phyloP scores from a whole-genome alignment of 1,140 invertebrate genomes.

The Heliconius hermathena region DNA sequence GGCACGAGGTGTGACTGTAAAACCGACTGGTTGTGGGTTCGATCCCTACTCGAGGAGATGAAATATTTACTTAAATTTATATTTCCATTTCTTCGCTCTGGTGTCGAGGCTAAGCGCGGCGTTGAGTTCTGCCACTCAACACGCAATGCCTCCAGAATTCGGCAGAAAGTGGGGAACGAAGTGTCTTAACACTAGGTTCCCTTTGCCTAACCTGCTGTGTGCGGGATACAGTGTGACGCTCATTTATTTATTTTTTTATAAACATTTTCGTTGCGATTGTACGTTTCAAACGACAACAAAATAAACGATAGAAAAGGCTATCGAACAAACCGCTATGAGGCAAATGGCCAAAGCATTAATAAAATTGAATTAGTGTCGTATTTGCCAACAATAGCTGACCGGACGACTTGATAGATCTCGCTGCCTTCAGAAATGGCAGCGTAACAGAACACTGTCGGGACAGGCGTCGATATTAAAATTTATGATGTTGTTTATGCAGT shows the following conservation, averaged over 20 bases:
- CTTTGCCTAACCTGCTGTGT: too few species aligned
- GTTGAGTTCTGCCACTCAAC: too few species aligned
- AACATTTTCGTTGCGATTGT: neutral
- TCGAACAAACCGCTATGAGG: slow-evolving; percentile 39
- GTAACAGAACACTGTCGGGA: neutral
- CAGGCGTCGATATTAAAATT: slow-evolving; percentile 13
- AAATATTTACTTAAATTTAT: too few species aligned
- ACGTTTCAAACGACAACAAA: slow-evolving; percentile 38
- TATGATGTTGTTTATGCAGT: neutral
- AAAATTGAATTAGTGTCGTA: slow-evolving; percentile 68
- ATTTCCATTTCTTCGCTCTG: too few species aligned
- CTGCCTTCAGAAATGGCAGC: slow-evolving; percentile 3
- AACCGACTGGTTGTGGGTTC: too few species aligned
- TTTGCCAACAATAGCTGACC: slow-evolving; percentile 56
- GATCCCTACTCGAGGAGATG: too few species aligned
- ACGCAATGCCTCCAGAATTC: too few species aligned
- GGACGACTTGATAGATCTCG: slow-evolving; percentile 49
- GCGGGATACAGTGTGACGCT: too few species aligned
- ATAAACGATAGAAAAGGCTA: slow-evolving; percentile 42
- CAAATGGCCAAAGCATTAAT: slow-evolving; percentile 63
- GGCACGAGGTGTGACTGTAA: too few species aligned
- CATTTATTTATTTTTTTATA: neutral
- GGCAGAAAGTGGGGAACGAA: too few species aligned
- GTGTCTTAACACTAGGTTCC: too few species aligned
- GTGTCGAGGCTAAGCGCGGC: too few species aligned